Base-by-base conservation (phyloP, 1,140 invertebrate genomes). In the Drosophila tropicalis region DNA sequence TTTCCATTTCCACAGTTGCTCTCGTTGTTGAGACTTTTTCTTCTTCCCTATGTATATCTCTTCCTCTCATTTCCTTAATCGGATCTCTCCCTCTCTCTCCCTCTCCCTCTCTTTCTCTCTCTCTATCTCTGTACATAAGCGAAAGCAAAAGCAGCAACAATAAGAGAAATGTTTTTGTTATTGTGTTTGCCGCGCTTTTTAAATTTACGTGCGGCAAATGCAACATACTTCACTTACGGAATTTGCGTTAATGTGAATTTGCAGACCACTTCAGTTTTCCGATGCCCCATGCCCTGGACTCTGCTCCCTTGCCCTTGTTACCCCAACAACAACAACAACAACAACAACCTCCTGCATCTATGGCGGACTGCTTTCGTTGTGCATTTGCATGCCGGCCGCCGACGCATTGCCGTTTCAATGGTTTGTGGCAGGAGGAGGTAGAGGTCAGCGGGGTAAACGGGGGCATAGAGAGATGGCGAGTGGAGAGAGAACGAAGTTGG, bases 151-250 rank as follows among this genome's bases (percentile, higher is more conserved):
- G 34, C 29, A 39, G 47, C 22, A 62, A 62, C 67, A 77, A 67
- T 89, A 84, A 51, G 44, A 51, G 44, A 51, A 51, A 51, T 22
- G 44, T 51, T 86, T 85, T 85, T 85, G 81, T 87, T 84, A 89
- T 87, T 89, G 84, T 78, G 44, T 51, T 51, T 51, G 80, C 77
- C 83, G 73, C 84, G 84, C 80, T 84, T 89, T 89, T 90, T 84
- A 81, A 89, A 89, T 89, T 89, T 90, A 89, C 84, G 84, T 90
- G 74, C 84, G 77, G 84, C 77, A 89, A 89, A 89, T 89, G 84
- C 85, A 89, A 89, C 84, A 89, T 89, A 90, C 84, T 89, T 89
- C 84, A 89, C 84, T 89, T 89, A 81, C 84, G 84, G 84, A 89
- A 89, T 89, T 89, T 89, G 84, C 84, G 85, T 89, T 89, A 89